These are phyloP conservation scores for Pomatorhinus ruficollis DNA, from an alignment of 2,113 vertebrate genomes.

Conservation along the genomic window DNA sequence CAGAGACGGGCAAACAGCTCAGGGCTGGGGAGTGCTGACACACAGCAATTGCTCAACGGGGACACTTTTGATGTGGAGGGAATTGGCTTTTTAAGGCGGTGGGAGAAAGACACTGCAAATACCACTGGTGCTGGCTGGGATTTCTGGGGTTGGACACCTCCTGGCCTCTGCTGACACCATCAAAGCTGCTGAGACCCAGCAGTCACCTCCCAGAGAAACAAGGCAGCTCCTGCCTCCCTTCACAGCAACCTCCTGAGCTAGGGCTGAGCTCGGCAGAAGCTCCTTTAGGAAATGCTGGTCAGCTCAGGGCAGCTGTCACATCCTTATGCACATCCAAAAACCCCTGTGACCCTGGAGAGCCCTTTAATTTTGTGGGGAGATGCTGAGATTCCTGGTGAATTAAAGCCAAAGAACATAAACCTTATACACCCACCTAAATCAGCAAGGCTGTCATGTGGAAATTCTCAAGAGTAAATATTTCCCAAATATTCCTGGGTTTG, in stretches of 20 bases:
- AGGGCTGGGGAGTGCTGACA: slow-evolving; percentile 33
- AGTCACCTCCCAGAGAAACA: neutral
- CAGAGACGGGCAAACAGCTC: slow-evolving; percentile 24
- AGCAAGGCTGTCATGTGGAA: neutral
- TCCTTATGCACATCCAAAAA: neutral
- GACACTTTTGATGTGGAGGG: slow-evolving; percentile 49
- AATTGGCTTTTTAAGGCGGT: slow-evolving; percentile 28
- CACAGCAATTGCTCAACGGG: slow-evolving; percentile 30
- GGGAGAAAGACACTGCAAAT: slow-evolving; percentile 26
- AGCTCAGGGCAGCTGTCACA: too few relatives aligned
- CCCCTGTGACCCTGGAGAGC: neutral
- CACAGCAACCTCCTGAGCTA: neutral
- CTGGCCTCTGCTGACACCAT: slow-evolving; percentile 24
- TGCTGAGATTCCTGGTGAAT: neutral
- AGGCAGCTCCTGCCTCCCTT: neutral
- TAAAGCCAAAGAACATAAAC: neutral
- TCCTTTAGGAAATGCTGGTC: neutral
- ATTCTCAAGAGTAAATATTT: neutral
- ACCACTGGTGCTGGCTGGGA: neutral
- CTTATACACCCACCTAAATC: neutral
- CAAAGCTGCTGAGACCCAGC: slow-evolving; percentile 1
- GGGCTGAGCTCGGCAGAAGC: neutral
- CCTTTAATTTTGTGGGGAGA: neutral
- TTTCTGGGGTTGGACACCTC: neutral
- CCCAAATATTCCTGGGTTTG: neutral